phyloP scores from a whole-genome alignment of 2,888 invertebrate genomes.

The Allygus modestus region DNA sequence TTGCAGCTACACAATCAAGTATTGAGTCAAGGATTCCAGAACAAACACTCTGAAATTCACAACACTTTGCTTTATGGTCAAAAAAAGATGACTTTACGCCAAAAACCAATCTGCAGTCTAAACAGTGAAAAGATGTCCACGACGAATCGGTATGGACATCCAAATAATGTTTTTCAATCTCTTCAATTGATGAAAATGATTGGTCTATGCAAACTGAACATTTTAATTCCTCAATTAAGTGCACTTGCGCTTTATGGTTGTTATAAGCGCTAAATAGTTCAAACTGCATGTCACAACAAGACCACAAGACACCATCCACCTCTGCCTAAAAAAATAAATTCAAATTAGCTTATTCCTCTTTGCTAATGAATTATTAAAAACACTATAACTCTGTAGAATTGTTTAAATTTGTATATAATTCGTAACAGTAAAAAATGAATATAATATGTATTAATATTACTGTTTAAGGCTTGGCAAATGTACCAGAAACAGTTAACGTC shows the following conservation, averaged over 20 bases:
- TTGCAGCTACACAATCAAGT: background rate
- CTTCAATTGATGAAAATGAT: background rate
- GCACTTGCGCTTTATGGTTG: background rate
- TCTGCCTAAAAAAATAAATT: background rate
- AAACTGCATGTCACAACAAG: background rate
- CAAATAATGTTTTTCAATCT: background rate
- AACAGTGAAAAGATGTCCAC: background rate
- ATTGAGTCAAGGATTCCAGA: slow-evolving; percentile 3
- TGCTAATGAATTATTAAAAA: no score
- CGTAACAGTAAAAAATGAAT: no score
- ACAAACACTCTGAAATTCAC: background rate
- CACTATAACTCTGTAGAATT: no score
- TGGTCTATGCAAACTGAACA: background rate
- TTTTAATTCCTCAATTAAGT: background rate
- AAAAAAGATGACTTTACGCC: slow-evolving; percentile 5
- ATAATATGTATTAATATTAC: no score
- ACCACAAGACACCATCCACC: background rate
- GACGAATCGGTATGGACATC: background rate
- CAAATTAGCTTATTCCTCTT: no score
- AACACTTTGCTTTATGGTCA: slow-evolving; percentile 21
- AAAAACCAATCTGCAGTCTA: slow-evolving; percentile 6
- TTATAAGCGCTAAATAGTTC: background rate
- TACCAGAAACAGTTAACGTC: no score
- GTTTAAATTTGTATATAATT: no score
- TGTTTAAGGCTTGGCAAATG: no score